Conservation (phyloP, 2,113 vertebrate genomes). For the Leuciscus idus region DNA sequence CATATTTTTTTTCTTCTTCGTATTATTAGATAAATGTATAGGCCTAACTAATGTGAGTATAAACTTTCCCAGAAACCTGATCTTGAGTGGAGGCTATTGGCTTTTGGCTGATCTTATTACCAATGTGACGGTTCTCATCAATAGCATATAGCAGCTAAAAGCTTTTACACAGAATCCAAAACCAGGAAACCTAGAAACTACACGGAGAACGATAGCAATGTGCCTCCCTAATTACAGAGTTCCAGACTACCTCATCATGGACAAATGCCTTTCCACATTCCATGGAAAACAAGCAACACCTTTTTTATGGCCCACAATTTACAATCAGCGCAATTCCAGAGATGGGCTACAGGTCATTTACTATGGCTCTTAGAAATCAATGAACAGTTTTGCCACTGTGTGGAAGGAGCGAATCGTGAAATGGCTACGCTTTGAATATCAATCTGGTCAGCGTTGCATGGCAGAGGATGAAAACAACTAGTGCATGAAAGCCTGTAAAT, state of each 20-base stretch:
- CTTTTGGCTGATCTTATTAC: neutral
- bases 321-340: conserved; percentile 22
- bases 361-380: conserved; percentile 45
- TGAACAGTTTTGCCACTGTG: conserved; percentile 40
- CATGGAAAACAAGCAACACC: conserved; percentile 28
- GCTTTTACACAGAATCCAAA: neutral
- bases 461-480: conserved; percentile 37
- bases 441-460: conserved; percentile 39
- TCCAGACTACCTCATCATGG: neutral
- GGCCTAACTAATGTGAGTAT: neutral
- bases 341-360: conserved; percentile 42
- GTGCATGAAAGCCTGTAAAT: conserved; percentile 43
- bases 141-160: neutral
- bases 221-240: conserved; percentile 3
- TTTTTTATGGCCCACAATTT: conserved; percentile 26
- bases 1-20: neutral
- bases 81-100: neutral
- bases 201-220: neutral
- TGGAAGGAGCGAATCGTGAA: neutral
- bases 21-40: neutral
- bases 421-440: conserved; percentile 24
- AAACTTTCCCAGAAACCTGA: neutral
- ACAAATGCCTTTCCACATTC: neutral
- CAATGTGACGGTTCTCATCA: neutral
- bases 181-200: neutral